These are phyloP conservation scores for Chrysaora quinquecirrha DNA, from an alignment of 30 jellyfish, hydroid and myxozoan genomes.

Conservation along the genomic window DNA sequence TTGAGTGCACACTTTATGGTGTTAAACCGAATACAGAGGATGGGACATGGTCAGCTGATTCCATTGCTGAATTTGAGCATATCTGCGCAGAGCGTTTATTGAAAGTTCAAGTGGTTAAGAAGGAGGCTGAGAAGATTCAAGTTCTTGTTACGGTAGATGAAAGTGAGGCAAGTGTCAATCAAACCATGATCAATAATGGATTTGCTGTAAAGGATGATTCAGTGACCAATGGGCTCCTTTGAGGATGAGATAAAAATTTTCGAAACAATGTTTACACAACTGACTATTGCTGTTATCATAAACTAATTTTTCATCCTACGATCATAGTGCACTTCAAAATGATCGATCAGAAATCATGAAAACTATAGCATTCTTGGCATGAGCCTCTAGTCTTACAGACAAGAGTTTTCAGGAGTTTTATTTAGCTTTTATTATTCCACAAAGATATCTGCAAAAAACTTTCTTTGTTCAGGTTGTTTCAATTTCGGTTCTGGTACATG, in stretches of 20 bases:
- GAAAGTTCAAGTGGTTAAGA: constrained; percentile 33
- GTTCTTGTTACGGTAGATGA: constrained; percentile 41
- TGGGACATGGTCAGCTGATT: constrained; percentile 53
- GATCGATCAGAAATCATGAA: too few species aligned
- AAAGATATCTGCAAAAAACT: too few species aligned
- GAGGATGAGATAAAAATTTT: not conserved
- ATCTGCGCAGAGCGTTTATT: constrained; percentile 30
- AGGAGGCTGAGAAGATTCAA: constrained; percentile 21
- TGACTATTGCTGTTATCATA: too few species aligned
- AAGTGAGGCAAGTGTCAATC: constrained; percentile 54
- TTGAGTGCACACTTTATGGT: constrained; percentile 69
- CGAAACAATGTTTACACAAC: too few species aligned
- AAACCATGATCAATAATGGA: constrained; percentile 56
- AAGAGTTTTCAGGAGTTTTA: too few species aligned
- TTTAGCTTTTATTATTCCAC: too few species aligned
- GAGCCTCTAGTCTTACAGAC: too few species aligned
- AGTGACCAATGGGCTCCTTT: constrained; percentile 12
- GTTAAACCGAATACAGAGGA: constrained; percentile 41
- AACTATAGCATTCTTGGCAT: too few species aligned
- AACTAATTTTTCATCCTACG: too few species aligned
- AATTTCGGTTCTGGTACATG: too few species aligned
- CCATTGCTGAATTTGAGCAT: constrained; percentile 51
- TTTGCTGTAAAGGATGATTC: constrained; percentile 24
- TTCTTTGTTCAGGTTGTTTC: too few species aligned
- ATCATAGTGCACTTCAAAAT: too few species aligned